Evolutionary conservation across 35 echinoderm and acorn worm species (phyloP).

Genomic region (Patiria miniata): DNA sequence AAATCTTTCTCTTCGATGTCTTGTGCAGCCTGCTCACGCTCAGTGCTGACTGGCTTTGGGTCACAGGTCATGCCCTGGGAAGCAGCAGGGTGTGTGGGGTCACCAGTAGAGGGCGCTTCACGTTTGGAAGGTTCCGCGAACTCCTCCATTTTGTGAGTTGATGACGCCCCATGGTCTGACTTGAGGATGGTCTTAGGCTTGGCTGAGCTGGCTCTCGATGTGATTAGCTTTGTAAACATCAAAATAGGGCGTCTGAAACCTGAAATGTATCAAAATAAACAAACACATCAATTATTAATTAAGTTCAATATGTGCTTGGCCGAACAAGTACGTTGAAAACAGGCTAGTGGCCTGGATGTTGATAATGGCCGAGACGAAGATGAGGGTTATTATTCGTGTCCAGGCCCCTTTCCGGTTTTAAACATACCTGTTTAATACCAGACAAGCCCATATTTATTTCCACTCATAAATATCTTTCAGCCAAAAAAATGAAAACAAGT

Average conservation of each 20-base stretch:
- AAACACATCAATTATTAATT: neutral
- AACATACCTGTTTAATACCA: too few species aligned
- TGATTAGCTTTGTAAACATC: slow-evolving; percentile 77
- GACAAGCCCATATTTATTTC: too few species aligned
- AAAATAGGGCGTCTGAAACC: slow-evolving; percentile 86
- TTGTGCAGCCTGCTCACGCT: neutral
- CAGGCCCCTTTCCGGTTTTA: too few species aligned
- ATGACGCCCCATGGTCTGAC: neutral
- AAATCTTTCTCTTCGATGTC: neutral
- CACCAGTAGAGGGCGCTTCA: slow-evolving; percentile 1
- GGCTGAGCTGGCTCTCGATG: slow-evolving; percentile 4
- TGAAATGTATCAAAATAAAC: slow-evolving; percentile 21
- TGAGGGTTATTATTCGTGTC: too few species aligned
- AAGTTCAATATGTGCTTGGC: neutral
- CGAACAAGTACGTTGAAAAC: neutral
- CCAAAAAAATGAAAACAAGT: too few species aligned
- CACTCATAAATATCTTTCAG: too few species aligned
- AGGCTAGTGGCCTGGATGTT: too few species aligned
- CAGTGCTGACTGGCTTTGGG: neutral
- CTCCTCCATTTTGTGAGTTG: neutral
- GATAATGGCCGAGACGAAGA: too few species aligned
- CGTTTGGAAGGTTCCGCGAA: neutral
- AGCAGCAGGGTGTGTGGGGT: neutral
- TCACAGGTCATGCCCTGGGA: neutral
- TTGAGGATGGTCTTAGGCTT: neutral